These are phyloP conservation scores for Cosmorhoe ocellata DNA, from an alignment of 2,888 invertebrate genomes.

Conservation along the genomic window DNA sequence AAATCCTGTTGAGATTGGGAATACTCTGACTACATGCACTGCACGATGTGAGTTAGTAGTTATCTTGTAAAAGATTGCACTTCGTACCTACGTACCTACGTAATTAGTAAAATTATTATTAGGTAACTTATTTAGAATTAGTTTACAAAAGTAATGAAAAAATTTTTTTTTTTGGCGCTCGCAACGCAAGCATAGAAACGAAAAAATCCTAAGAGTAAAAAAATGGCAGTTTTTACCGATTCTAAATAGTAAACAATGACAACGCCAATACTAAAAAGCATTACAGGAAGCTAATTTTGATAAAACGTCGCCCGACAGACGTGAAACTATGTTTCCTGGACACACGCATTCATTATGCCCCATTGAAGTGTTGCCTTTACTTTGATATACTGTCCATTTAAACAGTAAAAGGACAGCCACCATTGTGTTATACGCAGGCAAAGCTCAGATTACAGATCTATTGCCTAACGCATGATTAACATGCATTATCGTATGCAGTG, in stretches of 20 bases:
- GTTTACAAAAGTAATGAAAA: no score
- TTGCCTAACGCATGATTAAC: conserved; percentile 49
- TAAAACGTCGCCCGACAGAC: conserved; percentile 27
- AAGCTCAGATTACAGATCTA: conserved; percentile 46
- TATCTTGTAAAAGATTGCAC: background rate
- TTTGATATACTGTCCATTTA: conserved; percentile 64
- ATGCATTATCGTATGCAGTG: conserved; percentile 37
- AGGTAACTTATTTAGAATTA: no score
- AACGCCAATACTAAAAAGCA: background rate
- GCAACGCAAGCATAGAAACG: no score
- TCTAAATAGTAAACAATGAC: background rate
- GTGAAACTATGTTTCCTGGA: conserved; percentile 50
- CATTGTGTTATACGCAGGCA: conserved; percentile 46
- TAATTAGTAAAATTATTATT: no score
- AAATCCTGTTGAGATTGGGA: conserved; percentile 8
- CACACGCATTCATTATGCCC: conserved; percentile 61
- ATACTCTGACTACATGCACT: background rate
- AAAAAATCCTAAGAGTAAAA: no score
- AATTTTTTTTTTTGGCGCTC: no score
- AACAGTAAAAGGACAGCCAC: conserved; percentile 53
- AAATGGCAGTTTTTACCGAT: no score
- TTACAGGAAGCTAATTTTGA: conserved; percentile 13
- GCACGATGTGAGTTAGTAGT: no score
- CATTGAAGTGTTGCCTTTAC: conserved; percentile 58
- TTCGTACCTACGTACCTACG: no score